Evolutionary conservation across 2,113 vertebrate species (phyloP).

Genomic region (Aegithalos caudatus): DNA sequence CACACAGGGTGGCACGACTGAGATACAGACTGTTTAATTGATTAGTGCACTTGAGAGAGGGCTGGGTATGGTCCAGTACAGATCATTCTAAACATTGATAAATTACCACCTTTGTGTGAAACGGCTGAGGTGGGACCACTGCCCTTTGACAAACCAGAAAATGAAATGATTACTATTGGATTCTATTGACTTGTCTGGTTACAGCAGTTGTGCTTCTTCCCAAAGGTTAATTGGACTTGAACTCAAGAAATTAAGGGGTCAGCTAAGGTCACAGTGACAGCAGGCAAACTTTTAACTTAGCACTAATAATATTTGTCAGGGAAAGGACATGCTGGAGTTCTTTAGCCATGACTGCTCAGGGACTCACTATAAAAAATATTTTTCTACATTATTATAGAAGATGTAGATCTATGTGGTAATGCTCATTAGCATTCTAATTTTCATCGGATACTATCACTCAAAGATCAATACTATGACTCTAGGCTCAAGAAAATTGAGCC

Average conservation of each 20-base stretch:
- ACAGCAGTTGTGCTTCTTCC: conserved; percentile 84
- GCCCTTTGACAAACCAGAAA: conserved; percentile 93
- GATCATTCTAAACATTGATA: conserved; percentile 80
- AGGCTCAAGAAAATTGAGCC: background rate
- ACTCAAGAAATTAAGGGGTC: conserved; percentile 98
- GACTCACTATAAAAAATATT: conserved; percentile 30
- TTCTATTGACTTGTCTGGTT: conserved; percentile 89
- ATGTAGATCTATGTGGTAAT: background rate
- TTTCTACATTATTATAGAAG: background rate
- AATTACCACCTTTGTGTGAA: conserved; percentile 88
- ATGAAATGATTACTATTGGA: conserved; percentile 93
- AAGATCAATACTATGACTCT: background rate
- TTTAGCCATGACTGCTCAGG: conserved; percentile 47
- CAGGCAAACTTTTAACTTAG: conserved; percentile 87
- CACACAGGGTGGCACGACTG: conserved; percentile 26
- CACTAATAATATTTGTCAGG: conserved; percentile 90
- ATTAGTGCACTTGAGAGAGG: conserved; percentile 75
- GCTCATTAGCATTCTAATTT: background rate
- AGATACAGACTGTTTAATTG: conserved; percentile 59
- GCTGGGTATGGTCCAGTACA: conserved; percentile 63
- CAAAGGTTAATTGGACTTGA: conserved; percentile 99
- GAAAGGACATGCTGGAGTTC: conserved; percentile 72
- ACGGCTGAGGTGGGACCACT: conserved; percentile 82
- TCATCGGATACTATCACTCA: background rate
- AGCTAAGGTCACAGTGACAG: conserved; percentile 89